A percentile compares a stretch with the other conserved stretches of the same genome.
phyloP scores from a whole-genome alignment of 2,113 vertebrate genomes.

The Hypanus sabinus region DNA sequence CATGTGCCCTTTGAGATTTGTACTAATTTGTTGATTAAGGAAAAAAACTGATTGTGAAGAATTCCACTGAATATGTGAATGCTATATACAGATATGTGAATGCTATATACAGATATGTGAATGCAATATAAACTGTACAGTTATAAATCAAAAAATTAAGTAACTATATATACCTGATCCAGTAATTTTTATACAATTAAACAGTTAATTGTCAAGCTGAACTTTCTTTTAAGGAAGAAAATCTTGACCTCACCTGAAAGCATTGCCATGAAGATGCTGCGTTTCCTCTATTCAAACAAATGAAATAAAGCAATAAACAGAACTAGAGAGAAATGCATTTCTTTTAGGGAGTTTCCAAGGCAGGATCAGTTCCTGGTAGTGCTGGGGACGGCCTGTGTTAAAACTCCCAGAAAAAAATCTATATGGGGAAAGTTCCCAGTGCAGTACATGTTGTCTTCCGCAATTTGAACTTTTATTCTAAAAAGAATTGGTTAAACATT shows the following conservation, averaged over 20 bases:
- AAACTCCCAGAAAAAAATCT: constrained; percentile 30
- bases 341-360: constrained; percentile 19
- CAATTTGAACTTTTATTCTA: neutral
- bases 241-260: neutral
- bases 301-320: constrained; percentile 22
- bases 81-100: neutral
- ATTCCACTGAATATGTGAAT: neutral
- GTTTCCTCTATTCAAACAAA: neutral
- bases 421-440: constrained; percentile 25
- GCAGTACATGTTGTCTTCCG: neutral
- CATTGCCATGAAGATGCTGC: neutral
- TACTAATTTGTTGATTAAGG: neutral
- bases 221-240: neutral
- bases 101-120: no score
- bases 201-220: neutral
- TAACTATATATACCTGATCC: neutral
- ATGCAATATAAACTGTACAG: neutral
- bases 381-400: neutral
- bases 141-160: neutral
- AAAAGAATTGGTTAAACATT: neutral
- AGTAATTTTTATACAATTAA: neutral
- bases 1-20: neutral
- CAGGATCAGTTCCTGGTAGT: constrained; percentile 30
- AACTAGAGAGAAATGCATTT: neutral
- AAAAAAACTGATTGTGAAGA: neutral